Evolutionary conservation across 2,888 invertebrate species (phyloP), one percentile per base, ranked within the genome.

Genomic region (Thumatha senex): DNA sequence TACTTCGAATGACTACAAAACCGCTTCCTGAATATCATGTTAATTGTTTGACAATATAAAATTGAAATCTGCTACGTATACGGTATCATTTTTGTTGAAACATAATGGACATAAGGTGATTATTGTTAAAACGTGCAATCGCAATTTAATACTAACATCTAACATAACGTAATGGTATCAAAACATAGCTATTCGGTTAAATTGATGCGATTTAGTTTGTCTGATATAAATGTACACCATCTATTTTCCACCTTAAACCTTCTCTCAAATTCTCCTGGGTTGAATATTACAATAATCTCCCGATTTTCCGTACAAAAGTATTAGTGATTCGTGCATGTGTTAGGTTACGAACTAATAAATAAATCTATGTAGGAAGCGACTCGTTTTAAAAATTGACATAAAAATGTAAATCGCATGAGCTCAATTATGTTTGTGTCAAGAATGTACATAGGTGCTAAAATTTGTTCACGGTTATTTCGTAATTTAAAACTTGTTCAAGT

Each of bases 1-100:
- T 74, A 79, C 80, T 76, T 71, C 78, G 73, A 55, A 78, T 74
- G 72, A 72, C 72, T 60, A 63, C 56, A 70, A 62, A 66, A 55
- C 56, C 59, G 70, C 82, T 88, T 89, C 89, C 88, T 86, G 79
- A 58, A 74, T 78, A 78, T 82, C 75, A 66, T 79, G 86, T 78
- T 86, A 85, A 85, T 65, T 78, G 69, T 70, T 74, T 69, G 78
- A 79, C 82, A 86, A 84, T 76, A 81, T 64, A 64, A 70, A 65
- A 63, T 72, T 75, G 75, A 76, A 75, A 64, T 72, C 69, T 70
- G 63, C 71, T 65, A 68, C 58, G 58, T 64, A 70, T 64, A 70
- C 78, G 80, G 77, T 74, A 84, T 82, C 77, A 74, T 72, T 53
- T 50, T 60, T 60, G 53, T 62, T 60, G 46, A 55, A 60, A 63